Evolutionary conservation across 1,140 invertebrate species (phyloP), one percentile per base, ranked within the genome.

Genomic region (Drosophila nannoptera): DNA sequence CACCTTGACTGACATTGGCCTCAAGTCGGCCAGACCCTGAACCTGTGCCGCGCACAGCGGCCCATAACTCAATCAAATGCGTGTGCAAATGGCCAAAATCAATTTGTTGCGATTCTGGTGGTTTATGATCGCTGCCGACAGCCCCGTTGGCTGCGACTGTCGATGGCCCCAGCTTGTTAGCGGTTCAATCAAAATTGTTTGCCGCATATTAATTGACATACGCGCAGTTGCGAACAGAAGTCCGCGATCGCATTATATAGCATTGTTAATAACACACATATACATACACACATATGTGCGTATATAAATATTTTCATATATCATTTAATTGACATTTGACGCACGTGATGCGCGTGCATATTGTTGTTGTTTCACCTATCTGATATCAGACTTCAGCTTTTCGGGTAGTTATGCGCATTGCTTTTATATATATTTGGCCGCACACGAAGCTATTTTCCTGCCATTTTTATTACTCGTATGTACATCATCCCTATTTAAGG

Each of bases 131-230:
- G 14, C 67, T 77, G 59, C 31, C 59, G 42, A 31, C 42, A 22
- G 35, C 31, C 35, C 54, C 59, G 16, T 7, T 36, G 58, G 36
- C 38, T 5, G 5, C 31, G 40, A n/a, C 35, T 38, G 43, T 42
- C 69, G 33, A n/a, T 35, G 32, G 54, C 60, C 54, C 45, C 59
- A 67, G 54, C 78, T 75, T 75, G 78, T 83, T 83, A 83, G 78
- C 78, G 74, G 78, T 72, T 82, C 78, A 70, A 82, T 83, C 78
- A 82, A 76, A 78, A 66, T 75, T 84, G 80, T 84, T 78, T 69
- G 73, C 16, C 69, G 81, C 81, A 86, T 86, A 86, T 86, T 86
- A 86, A 86, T 86, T 86, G 55, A 46, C 31, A 35, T 14, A 33
- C 58, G 31, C 50, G 35, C 49, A 40, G 32, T 61, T 63, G 71